Percentiles rank a stretch among this genome's conserved stretches.
Evolutionary conservation across 2,888 invertebrate genomes (phyloP).

Genomic region (Myathropa florea): DNA sequence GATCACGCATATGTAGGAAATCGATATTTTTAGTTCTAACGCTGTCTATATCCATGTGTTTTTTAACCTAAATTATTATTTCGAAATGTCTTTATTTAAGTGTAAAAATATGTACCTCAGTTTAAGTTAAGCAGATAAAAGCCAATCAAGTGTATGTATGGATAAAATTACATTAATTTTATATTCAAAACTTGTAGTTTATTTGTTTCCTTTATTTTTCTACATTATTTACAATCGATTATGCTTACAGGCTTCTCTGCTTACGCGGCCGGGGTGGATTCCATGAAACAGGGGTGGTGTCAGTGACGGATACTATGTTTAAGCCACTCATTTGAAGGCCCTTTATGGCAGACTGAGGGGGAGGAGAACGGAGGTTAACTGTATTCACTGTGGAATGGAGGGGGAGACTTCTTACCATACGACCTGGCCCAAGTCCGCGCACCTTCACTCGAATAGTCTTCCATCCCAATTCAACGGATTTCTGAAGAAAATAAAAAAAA

Average conservation of each 20-base stretch:
- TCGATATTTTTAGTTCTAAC: constrained; percentile 37
- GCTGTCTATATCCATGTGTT: constrained; percentile 50
- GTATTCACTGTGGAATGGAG: background rate
- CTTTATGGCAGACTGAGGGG: constrained; percentile 91
- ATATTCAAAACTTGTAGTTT: constrained; percentile 30
- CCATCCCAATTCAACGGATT: constrained; percentile 87
- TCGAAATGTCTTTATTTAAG: constrained; percentile 52
- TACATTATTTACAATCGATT: background rate
- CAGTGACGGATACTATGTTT: constrained; percentile 95
- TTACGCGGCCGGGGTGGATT: constrained; percentile 92
- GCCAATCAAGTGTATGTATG: constrained; percentile 18
- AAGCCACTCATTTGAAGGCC: constrained; percentile 96
- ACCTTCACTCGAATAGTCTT: constrained; percentile 89
- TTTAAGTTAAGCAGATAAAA: constrained; percentile 48
- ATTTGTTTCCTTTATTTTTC: background rate
- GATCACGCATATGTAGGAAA: background rate
- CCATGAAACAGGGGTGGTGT: constrained; percentile 92
- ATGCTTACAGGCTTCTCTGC: constrained; percentile 88
- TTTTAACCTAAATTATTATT: constrained; percentile 66
- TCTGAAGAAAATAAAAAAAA: constrained; percentile 82
- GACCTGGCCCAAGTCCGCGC: constrained; percentile 92
- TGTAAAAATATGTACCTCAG: constrained; percentile 46
- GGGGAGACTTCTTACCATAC: constrained; percentile 86
- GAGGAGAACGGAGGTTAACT: constrained; percentile 75
- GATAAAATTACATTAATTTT: constrained; percentile 50